phyloP scores from a whole-genome alignment of 2,113 vertebrate genomes.

The Epinephelus lanceolatus region DNA sequence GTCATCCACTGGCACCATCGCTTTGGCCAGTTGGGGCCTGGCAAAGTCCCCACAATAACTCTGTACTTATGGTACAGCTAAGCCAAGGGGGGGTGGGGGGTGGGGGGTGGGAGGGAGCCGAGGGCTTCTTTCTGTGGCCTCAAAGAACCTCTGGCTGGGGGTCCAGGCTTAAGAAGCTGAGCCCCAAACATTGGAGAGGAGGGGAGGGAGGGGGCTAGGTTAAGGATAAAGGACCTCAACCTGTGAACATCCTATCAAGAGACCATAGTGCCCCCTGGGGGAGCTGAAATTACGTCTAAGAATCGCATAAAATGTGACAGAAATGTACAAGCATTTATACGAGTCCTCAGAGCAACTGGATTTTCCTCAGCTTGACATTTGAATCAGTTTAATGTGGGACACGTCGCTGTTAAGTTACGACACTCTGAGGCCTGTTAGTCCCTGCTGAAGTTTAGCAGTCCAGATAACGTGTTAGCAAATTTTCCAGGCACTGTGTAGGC shows the following conservation, averaged over 20 bases:
- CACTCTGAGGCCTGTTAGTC: conserved; percentile 40
- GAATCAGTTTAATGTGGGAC: conserved; percentile 61
- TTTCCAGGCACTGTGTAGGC: conserved; percentile 55
- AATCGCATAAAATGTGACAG: conserved; percentile 53
- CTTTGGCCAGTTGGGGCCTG: conserved; percentile 67
- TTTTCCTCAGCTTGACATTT: conserved; percentile 68
- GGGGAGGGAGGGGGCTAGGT: conserved; percentile 26
- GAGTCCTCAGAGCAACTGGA: conserved; percentile 40
- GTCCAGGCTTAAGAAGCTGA: conserved; percentile 74
- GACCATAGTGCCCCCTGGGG: conserved; percentile 63
- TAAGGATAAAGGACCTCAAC: conserved; percentile 71
- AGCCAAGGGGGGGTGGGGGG: conserved; percentile 52
- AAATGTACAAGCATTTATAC: conserved; percentile 60
- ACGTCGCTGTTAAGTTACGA: conserved; percentile 45
- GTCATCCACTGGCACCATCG: conserved; percentile 78
- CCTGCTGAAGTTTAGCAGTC: conserved; percentile 58
- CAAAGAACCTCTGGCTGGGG: conserved; percentile 79
- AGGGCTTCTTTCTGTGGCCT: conserved; percentile 73
- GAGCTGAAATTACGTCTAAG: conserved; percentile 32
- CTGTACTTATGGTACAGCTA: conserved; percentile 76
- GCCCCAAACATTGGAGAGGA: conserved; percentile 62
- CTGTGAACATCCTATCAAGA: conserved; percentile 54
- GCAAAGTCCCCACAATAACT: conserved; percentile 79
- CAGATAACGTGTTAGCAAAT: conserved; percentile 71
- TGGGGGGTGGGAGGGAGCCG: conserved; percentile 12